Evolutionary conservation across 2,797 vertebrate genomes (phyloP).

Genomic region (Cryptoprocta ferox): DNA sequence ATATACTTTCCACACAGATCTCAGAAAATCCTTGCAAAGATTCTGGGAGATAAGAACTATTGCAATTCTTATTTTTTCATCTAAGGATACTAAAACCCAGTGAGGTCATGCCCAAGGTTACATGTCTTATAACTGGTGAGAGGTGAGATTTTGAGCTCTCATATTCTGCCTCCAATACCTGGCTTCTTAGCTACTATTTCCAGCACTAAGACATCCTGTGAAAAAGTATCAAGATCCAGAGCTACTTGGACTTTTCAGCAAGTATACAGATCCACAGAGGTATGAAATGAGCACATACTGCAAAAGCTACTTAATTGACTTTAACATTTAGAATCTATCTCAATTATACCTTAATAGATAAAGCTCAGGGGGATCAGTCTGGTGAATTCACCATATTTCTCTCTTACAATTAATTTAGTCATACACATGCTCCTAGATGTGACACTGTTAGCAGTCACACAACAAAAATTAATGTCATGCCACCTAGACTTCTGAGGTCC

Average conservation of each 20-base stretch:
- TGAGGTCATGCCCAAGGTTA: neutral
- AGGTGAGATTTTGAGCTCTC: neutral
- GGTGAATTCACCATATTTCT: neutral
- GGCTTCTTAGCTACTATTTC: neutral
- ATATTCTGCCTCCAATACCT: neutral
- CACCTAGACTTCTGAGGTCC: neutral
- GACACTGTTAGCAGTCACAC: neutral
- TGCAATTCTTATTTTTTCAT: conserved; percentile 15
- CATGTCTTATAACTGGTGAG: neutral
- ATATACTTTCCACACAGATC: neutral
- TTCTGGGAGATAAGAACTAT: neutral
- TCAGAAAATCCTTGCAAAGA: neutral
- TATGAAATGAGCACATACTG: neutral
- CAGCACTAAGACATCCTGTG: neutral
- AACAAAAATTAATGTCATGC: neutral
- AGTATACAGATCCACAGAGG: neutral
- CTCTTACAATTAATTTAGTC: neutral
- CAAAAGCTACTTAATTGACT: neutral
- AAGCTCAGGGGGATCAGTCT: neutral
- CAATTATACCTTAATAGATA: neutral
- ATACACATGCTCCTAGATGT: neutral
- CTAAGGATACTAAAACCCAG: neutral
- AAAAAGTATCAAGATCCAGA: neutral
- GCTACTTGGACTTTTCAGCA: neutral
- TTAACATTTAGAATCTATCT: neutral